Conservation (phyloP, 1,140 invertebrate species). For the Lucilia cuprina region DNA sequence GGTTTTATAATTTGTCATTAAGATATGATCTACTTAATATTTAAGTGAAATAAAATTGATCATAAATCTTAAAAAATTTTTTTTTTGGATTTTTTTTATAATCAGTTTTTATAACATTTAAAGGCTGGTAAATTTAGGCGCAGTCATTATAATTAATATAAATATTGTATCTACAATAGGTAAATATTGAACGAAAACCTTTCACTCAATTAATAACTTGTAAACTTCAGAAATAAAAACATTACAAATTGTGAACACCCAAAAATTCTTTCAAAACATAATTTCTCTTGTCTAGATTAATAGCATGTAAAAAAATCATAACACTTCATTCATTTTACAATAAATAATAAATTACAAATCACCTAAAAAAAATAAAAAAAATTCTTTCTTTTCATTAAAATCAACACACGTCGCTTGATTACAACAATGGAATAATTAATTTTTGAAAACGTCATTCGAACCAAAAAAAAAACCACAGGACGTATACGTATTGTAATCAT, state of each 20-base stretch:
- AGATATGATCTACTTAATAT: too few species aligned
- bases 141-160: not conserved
- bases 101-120: too few species aligned
- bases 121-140: not conserved
- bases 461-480: not conserved
- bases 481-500: not conserved
- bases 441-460: not conserved
- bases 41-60: too few species aligned
- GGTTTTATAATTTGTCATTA: too few species aligned
- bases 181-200: not conserved
- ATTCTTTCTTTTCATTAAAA: not conserved
- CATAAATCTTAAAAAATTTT: too few species aligned
- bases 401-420: not conserved
- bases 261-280: not conserved
- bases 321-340: not conserved
- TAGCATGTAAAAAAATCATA: not conserved
- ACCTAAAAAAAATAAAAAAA: not conserved
- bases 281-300: not conserved
- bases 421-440: conserved; percentile 3
- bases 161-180: not conserved
- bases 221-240: not conserved
- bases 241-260: too few species aligned
- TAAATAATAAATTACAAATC: not conserved
- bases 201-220: not conserved
- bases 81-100: too few species aligned